Evolutionary conservation across 2,113 vertebrate genomes (phyloP), one percentile per base, ranked within the genome.

Genomic region (Sander vitreus): DNA sequence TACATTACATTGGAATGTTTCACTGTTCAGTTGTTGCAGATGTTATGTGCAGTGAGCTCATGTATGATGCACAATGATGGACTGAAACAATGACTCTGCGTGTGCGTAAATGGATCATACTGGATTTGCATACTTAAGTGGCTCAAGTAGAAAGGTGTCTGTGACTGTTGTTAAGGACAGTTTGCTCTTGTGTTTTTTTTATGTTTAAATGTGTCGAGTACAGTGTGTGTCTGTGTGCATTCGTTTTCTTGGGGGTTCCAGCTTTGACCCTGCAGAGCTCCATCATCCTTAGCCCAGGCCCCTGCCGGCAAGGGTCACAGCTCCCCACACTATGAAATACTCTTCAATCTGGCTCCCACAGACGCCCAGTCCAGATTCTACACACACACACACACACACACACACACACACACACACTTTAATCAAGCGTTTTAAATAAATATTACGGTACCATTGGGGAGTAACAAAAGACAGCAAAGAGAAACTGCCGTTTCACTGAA

Each of bases 241-340:
- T 47, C 73, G 43, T 73, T 65, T 78, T 58, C 23, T 47, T 14
- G 15, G 62, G 53, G 50, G 60, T 71, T 84, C 18, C 47, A 79
- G 71, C n/a, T 73, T 21, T 51, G 67, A 65, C 59, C 77, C 62
- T 67, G 48, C 69, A 71, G 39, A 69, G 78, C 39, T 60, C 11
- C 66, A 73, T 87, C 82, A 63, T 80, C 83, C 63, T 27, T 48
- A 25, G 68, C 15, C 47, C 60, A 57, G 63, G 66, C 65, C 65
- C 85, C 85, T 79, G 58, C 58, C 73, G 80, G 76, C 80, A 67
- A 67, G 75, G 83, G 80, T 81, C 85, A 84, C 39, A 59, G 74
- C 83, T 27, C 77, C 65, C 7, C 53, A 67, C 73, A 72, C 59
- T 59, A 80, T 84, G 72, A 79, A 70, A 78, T 63, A 23, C 63